These are phyloP conservation scores for Maniola jurtina DNA, from an alignment of 1,140 invertebrate genomes.

Conservation along the genomic window DNA sequence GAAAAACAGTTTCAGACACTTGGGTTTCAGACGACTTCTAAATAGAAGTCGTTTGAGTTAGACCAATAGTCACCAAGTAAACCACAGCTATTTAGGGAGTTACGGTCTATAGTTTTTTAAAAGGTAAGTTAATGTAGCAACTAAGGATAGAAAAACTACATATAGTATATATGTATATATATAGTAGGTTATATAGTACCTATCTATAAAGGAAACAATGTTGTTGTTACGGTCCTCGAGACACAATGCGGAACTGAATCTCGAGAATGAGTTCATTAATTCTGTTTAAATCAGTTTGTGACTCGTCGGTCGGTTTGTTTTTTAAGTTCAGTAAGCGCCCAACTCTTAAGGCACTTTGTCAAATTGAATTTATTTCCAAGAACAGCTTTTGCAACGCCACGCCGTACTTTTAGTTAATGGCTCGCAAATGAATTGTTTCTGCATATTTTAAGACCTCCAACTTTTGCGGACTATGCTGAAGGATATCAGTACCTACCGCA, in stretches of 20 bases:
- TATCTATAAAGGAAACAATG: not conserved
- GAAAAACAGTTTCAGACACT: too few species aligned
- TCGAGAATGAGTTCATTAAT: slow-evolving; percentile 8
- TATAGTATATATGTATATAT: not conserved
- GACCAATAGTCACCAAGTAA: too few species aligned
- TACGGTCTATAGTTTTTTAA: too few species aligned
- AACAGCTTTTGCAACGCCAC: not conserved
- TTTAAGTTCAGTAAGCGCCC: slow-evolving; percentile 6
- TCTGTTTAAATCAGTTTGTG: slow-evolving; percentile 9
- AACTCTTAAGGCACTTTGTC: slow-evolving; percentile 10
- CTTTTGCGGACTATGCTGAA: not conserved
- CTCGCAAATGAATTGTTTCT: not conserved
- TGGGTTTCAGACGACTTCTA: too few species aligned
- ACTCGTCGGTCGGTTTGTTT: slow-evolving; percentile 7
- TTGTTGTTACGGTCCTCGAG: not conserved
- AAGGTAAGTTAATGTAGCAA: too few species aligned
- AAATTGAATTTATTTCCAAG: slow-evolving; percentile 14
- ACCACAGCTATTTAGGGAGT: too few species aligned
- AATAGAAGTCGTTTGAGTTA: too few species aligned
- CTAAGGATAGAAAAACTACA: not conserved
- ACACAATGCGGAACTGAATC: slow-evolving; percentile 8
- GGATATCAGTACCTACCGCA: too few species aligned
- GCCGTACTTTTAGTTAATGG: not conserved
- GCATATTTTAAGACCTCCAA: not conserved
- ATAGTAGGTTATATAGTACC: too few species aligned